Evolutionary conservation across 2,888 invertebrate species (phyloP), one percentile per base, ranked within the genome.

Genomic region (Agriopis leucophaearia): DNA sequence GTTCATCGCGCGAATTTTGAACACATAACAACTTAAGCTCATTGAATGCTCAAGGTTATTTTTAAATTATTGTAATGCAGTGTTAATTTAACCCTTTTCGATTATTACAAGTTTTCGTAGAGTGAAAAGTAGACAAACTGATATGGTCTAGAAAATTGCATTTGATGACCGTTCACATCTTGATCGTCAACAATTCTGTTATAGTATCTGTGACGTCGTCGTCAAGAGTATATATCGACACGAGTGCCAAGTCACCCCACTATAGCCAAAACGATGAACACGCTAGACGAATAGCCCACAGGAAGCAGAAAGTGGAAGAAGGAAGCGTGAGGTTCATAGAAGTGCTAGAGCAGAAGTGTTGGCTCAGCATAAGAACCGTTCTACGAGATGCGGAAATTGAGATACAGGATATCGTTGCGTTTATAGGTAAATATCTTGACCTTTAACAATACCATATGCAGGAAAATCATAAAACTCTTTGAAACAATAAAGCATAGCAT

Each of bases 141-240:
- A 36, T 52, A 66, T 61, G 44, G 66, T 70, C 56, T 55, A 58
- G 64, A 58, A 60, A 74, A 74, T 54, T 16, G 50, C 45, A 42
- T 51, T 54, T 16, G 10, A 54, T 51, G 44, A 70, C 63, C 57
- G 62, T 60, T 56, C 55, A 77, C 77, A 85, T 81, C 86, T 87
- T 82, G 84, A 82, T 81, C 78, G 74, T 68, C 65, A 51, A 62
- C 62, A 74, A 74, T 74, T 78, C 71, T 79, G 69, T 88, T 88
- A 27, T 88, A 88, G 95, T 95, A 70, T 94, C 88, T 76, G 91
- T 95, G 77, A 91, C 95, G 16, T 95, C 95, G 35, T 90, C 95
- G 51, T 94, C 95, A 64, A 93, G 85, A 76, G 92, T 95, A 63
- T 95, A 95, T 81, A 86, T 95, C 76, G 85, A 85, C 51, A 94